phyloP scores from a whole-genome alignment of 2,797 vertebrate genomes.

The Myripristis jacobus region DNA sequence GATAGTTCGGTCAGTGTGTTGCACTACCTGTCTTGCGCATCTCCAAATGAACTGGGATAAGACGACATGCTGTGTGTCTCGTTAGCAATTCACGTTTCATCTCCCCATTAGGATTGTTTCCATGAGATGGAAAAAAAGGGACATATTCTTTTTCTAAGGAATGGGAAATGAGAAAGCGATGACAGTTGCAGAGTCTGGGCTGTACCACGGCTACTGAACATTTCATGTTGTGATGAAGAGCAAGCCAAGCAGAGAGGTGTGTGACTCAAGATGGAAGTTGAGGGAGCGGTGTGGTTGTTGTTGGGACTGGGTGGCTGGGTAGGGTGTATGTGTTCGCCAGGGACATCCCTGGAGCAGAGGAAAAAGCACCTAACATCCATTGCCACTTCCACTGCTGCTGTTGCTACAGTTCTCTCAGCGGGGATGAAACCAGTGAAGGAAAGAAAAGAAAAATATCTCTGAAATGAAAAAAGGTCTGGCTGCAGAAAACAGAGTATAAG shows the following conservation, averaged over 20 bases:
- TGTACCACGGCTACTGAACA: slow-evolving; percentile 27
- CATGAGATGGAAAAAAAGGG: slow-evolving; percentile 1
- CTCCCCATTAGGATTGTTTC: slow-evolving; percentile 24
- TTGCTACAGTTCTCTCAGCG: slow-evolving; percentile 6
- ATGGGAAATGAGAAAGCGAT: slow-evolving; percentile 40
- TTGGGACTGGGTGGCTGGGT: not conserved
- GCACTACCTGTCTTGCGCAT: slow-evolving; percentile 31
- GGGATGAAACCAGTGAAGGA: slow-evolving; percentile 35
- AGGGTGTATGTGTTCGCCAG: slow-evolving; percentile 31
- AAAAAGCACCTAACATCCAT: slow-evolving; percentile 15
- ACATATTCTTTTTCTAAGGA: slow-evolving; percentile 23
- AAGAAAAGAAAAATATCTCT: not conserved
- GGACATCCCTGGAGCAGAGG: slow-evolving; percentile 29
- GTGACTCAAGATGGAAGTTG: slow-evolving; percentile 20
- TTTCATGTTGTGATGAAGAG: slow-evolving; percentile 49
- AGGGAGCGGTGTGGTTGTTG: not conserved
- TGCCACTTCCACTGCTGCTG: slow-evolving; percentile 20
- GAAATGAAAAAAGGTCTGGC: slow-evolving; percentile 11
- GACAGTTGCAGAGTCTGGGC: slow-evolving; percentile 43
- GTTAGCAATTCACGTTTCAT: slow-evolving; percentile 30
- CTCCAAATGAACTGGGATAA: slow-evolving; percentile 35
- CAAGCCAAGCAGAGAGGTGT: slow-evolving; percentile 32
- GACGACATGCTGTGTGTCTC: slow-evolving; percentile 21
- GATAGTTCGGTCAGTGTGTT: slow-evolving; percentile 26
- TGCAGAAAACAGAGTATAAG: slow-evolving; percentile 19